Conservation (phyloP, 2,888 invertebrate genomes). For the Alsophila aescularia region DNA sequence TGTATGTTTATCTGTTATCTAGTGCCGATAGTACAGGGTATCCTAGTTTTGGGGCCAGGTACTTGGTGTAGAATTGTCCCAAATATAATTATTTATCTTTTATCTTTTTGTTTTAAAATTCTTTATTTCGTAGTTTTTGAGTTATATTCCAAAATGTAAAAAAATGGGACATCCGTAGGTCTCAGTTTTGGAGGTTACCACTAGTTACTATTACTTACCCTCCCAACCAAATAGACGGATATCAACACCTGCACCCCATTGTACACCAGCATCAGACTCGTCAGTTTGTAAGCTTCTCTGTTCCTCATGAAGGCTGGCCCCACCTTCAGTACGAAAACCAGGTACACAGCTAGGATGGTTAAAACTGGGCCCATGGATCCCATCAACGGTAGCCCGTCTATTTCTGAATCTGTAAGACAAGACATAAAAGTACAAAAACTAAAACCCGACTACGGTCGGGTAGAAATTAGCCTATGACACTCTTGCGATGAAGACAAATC, state of each 20-base stretch:
- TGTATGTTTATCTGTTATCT: no score
- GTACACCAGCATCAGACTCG: conserved; percentile 89
- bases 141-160: not conserved
- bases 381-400: conserved; percentile 91
- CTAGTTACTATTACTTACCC: conserved; percentile 83
- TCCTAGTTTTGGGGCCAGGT: no score
- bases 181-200: not conserved
- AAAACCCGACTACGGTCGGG: no score
- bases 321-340: conserved; percentile 89
- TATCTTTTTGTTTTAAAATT: no score
- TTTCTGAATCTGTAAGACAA: conserved; percentile 76
- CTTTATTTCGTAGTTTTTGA: no score
- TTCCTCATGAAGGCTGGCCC: conserved; percentile 95
- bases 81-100: no score
- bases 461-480: no score
- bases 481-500: no score
- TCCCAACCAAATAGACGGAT: conserved; percentile 92
- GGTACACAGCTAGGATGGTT: conserved; percentile 88
- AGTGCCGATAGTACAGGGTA: no score
- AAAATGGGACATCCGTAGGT: no score
- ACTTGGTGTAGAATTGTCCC: no score
- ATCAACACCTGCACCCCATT: conserved; percentile 95
- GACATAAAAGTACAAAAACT: no score
- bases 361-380: conserved; percentile 90
- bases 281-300: conserved; percentile 91